Evolutionary conservation across 2,113 vertebrate genomes (phyloP).

Genomic region (Synchiropus splendidus): DNA sequence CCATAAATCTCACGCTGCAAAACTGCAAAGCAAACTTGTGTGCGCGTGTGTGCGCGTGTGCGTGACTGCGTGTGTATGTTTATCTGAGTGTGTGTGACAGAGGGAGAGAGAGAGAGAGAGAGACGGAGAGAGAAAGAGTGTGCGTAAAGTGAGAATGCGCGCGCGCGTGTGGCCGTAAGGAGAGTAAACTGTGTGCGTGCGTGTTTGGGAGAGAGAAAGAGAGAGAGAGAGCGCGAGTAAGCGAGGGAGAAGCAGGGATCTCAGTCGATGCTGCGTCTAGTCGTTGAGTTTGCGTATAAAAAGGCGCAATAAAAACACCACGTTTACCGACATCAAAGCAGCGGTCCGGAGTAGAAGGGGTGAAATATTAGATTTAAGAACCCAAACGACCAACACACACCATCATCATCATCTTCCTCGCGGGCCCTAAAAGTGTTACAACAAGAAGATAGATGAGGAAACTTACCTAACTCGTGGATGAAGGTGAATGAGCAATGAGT

Average conservation of each 20-base stretch:
- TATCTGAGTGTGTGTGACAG: background rate
- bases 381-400: background rate
- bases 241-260: conserved; percentile 22
- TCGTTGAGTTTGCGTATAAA: conserved; percentile 23
- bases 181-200: background rate
- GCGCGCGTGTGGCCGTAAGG: no score
- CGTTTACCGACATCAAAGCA: background rate
- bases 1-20: conserved; percentile 58
- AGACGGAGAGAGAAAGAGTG: conserved; percentile 6
- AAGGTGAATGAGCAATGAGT: conserved; percentile 11
- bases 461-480: no score
- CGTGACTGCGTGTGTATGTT: conserved; percentile 1
- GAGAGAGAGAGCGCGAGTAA: conserved; percentile 4
- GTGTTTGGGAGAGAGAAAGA: background rate
- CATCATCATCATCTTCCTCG: background rate
- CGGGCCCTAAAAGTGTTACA: no score
- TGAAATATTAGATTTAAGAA: no score
- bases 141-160: no score
- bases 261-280: conserved; percentile 8
- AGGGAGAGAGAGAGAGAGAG: background rate
- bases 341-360: no score
- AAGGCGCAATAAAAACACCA: conserved; percentile 1
- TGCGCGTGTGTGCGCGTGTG: conserved; percentile 5
- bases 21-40: conserved; percentile 22
- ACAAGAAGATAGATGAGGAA: no score